A percentile compares a stretch with the other conserved stretches of the same genome.
Conservation (phyloP, 1,140 invertebrate species). For the Zaprionus inermis region DNA sequence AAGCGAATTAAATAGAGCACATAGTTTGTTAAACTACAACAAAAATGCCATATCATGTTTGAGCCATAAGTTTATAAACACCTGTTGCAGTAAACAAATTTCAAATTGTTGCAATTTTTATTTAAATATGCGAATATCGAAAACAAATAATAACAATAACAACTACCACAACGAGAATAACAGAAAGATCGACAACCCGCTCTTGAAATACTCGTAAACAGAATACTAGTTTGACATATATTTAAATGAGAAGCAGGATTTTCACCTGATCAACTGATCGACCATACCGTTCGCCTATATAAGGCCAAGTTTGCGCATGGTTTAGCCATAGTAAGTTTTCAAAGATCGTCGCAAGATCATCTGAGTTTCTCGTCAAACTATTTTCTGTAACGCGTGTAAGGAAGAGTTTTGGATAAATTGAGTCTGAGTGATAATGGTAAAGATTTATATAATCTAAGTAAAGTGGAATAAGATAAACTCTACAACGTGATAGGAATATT, state of each 20-base stretch:
- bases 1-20: slow-evolving; percentile 31
- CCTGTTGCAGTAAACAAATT: slow-evolving; percentile 77
- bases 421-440: slow-evolving; percentile 82
- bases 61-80: slow-evolving; percentile 26
- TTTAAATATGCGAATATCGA: slow-evolving; percentile 57
- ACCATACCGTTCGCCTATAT: slow-evolving; percentile 55
- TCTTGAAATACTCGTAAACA: slow-evolving; percentile 71
- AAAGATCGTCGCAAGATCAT: slow-evolving; percentile 67
- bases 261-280: slow-evolving; percentile 59
- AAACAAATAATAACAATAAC: slow-evolving; percentile 28
- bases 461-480: background rate
- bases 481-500: background rate
- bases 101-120: slow-evolving; percentile 43
- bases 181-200: slow-evolving; percentile 49
- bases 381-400: slow-evolving; percentile 63
- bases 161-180: slow-evolving; percentile 45
- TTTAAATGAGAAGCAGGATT: slow-evolving; percentile 79
- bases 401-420: slow-evolving; percentile 69
- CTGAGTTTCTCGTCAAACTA: slow-evolving; percentile 34
- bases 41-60: background rate
- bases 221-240: slow-evolving; percentile 83
- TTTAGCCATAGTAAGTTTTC: slow-evolving; percentile 49
- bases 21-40: slow-evolving; percentile 15
- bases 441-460: slow-evolving; percentile 9
- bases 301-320: slow-evolving; percentile 43